phyloP scores from a whole-genome alignment of 2,888 invertebrate species.

The Dryococelus australis region DNA sequence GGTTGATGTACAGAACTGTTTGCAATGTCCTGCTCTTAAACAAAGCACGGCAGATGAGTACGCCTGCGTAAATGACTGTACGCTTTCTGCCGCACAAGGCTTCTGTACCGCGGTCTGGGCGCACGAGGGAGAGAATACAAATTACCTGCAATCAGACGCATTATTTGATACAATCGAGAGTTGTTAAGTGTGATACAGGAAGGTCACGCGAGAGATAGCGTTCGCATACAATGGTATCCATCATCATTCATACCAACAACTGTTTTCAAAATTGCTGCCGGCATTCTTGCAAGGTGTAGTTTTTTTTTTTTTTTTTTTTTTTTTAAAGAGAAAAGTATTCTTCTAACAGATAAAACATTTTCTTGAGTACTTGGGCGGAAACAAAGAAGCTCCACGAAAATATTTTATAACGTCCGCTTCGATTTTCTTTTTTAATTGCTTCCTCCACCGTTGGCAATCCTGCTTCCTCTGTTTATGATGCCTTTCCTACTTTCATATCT shows the following conservation, averaged over 20 bases:
- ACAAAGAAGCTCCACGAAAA: slow-evolving; percentile 6
- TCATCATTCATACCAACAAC: not conserved
- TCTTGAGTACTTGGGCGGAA: not conserved
- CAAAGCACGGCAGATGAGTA: no score
- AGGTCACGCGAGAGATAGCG: slow-evolving; percentile 6
- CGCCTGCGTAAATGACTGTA: no score
- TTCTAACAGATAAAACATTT: not conserved
- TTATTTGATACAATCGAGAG: not conserved
- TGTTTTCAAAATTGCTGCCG: not conserved
- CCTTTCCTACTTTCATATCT: not conserved
- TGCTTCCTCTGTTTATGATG: slow-evolving; percentile 37
- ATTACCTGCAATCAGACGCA: not conserved
- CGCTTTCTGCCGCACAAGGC: no score
- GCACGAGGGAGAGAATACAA: not conserved
- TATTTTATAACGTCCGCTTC: slow-evolving; percentile 29
- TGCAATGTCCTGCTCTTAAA: no score
- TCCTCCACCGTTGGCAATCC: slow-evolving; percentile 36
- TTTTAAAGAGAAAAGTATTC: not conserved
- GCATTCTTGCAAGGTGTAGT: not conserved
- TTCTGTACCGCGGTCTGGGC: no score
- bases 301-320: no score
- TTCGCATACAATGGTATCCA: slow-evolving; percentile 1
- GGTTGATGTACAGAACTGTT: no score
- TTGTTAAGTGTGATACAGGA: not conserved
- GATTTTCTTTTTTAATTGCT: slow-evolving; percentile 39